Percentiles rank a stretch among this genome's conserved stretches.
These are phyloP conservation scores for Marisa cornuarietis DNA, from an alignment of 1,140 invertebrate species.

Conservation along the genomic window DNA sequence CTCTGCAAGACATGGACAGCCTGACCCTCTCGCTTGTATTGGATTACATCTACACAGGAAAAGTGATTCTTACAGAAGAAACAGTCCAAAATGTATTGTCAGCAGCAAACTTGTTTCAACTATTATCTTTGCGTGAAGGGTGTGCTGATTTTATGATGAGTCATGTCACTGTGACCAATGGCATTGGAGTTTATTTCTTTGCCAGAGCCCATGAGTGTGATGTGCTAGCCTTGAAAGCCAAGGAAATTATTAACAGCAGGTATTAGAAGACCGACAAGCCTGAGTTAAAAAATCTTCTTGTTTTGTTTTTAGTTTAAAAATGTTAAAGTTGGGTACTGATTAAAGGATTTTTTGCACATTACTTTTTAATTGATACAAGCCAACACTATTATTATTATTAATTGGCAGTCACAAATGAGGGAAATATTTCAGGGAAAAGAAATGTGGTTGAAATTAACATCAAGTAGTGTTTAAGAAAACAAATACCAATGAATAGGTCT, in stretches of 20 bases:
- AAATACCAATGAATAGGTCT: too few species aligned
- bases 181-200: slow-evolving; percentile 64
- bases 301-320: too few species aligned
- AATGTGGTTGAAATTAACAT: too few species aligned
- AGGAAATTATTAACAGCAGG: slow-evolving; percentile 61
- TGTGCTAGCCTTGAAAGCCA: slow-evolving; percentile 56
- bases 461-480: too few species aligned
- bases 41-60: slow-evolving; percentile 72
- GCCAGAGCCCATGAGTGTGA: slow-evolving; percentile 62
- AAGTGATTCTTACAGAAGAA: slow-evolving; percentile 68
- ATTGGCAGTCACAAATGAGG: too few species aligned
- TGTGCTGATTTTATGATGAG: slow-evolving; percentile 64
- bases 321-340: too few species aligned
- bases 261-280: not conserved
- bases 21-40: slow-evolving; percentile 68
- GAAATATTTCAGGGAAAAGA: too few species aligned
- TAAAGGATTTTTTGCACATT: too few species aligned
- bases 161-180: slow-evolving; percentile 60
- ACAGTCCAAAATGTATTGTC: slow-evolving; percentile 72
- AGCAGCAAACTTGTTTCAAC: slow-evolving; percentile 72
- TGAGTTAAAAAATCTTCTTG: too few species aligned
- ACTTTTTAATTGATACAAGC: too few species aligned
- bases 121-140: slow-evolving; percentile 59
- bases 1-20: slow-evolving; percentile 70
- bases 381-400: too few species aligned